Base-by-base conservation (phyloP, 2,888 invertebrate genomes). In the Nephrotoma flavescens region DNA sequence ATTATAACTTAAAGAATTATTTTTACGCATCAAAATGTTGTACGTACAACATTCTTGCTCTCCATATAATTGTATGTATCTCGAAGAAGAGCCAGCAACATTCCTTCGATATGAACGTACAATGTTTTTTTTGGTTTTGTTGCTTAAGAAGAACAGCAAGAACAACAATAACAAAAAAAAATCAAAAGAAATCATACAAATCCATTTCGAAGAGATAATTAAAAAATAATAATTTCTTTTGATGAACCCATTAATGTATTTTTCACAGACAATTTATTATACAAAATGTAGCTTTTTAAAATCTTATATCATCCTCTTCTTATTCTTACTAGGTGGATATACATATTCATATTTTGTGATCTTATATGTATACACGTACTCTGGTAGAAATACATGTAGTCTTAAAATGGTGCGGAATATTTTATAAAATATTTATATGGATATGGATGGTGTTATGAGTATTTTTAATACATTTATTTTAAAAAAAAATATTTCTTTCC, bases 221-320 rank as follows among this genome's bases (percentile, higher is more conserved):
- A 84, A 84, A 84, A 84, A 84, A 84, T 84, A 84, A 84, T 84
- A 84, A 84, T 84, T 84, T 84, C 84, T 84, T 84, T 84, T 84
- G 84, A 84, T 84, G 84, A 84, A 84, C 84, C 84, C 84, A 84
- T 84, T 84, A 84, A 84, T 84, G 84, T 84, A 84, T 84, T 84
- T 84, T 84, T 84, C 84, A 84, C 84, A 84, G 84, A 84, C 84
- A 84, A 84, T 84, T 84, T 84, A 84, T 84, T 84, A 84, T 42
- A 84, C 84, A 84, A 84, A 84, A 84, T 84, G 84, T 84, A 71
- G 71, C 71, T 71, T 71, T 71, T 71, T 9, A 31, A 57, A 71
- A 71, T 71, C 71, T 71, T 71, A 71, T 71, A 71, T 71, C 71
- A 71, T 71, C 71, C 71, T 71, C 71, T 71, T 71, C 71, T 71